Evolutionary conservation across 2,113 vertebrate species (phyloP), one percentile per base, ranked within the genome.

Genomic region (Turnix velox): DNA sequence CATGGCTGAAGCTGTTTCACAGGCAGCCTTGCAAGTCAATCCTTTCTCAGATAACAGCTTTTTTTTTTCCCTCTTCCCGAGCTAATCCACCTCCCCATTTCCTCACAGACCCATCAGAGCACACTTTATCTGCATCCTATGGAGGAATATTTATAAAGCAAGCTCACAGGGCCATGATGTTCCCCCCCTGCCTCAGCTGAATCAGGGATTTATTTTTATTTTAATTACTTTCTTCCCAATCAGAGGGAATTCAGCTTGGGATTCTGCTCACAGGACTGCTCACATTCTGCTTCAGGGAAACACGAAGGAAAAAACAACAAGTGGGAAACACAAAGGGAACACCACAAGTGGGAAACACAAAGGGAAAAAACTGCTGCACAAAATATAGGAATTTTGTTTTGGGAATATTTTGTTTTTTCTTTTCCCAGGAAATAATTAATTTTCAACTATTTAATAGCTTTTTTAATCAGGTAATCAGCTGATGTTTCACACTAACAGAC

Each of bases 21-120:
- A 94, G 80, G 54, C 88, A 82, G 71, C 22, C 39, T 77, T 93
- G 69, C 52, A 96, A 93, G 84, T 77, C 89, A 94, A 67, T 87
- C 71, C 35, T 67, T 94, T 93, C 66, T 43, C 87, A 94, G 92
- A 91, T 87, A 96, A 85, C 79, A 76, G 42, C 35, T 68, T 91
- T 93, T 95, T 87, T 93, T 71, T n/a, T n/a, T n/a, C n/a, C n/a
- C n/a, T n/a, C n/a, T n/a, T n/a, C n/a, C n/a, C n/a, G n/a, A 66
- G 63, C 33, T 89, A 84, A 92, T 92, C 81, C 67, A 73, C 91
- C 66, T 80, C 88, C 42, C 39, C 58, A 69, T 76, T 62, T 77
- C 73, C 39, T 87, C 87, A 40, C 28, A 84, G 92, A 88, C 88
- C 88, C 10, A 7, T 58, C 42, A 46, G 39, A 82, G 28, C 22